Percentiles rank a stretch among this genome's conserved stretches.
Conservation (phyloP, 2,797 vertebrate genomes). For the Mormyrops attenuatus region DNA sequence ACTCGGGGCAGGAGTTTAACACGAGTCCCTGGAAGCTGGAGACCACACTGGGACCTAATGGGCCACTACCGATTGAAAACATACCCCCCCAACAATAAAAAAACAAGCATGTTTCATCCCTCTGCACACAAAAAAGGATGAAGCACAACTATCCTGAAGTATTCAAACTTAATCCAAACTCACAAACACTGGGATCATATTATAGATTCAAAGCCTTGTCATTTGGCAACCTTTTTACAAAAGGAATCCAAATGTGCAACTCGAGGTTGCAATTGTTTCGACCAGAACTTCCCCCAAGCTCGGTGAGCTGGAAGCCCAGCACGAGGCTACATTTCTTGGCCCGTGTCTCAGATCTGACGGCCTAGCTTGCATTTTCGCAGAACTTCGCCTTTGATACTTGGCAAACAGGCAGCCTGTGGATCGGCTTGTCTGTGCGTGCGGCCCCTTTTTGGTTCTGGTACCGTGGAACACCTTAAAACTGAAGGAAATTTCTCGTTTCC, state of each 20-base stretch:
- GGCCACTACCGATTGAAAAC: neutral
- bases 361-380: neutral
- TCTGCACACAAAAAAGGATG: neutral
- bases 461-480: neutral
- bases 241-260: neutral
- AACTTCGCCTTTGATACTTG: neutral
- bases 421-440: neutral
- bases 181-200: conserved; percentile 2
- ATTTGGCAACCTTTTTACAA: neutral
- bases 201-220: neutral
- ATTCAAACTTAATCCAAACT: conserved; percentile 4
- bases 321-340: neutral
- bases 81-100: neutral
- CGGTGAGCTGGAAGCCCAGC: neutral
- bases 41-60: neutral
- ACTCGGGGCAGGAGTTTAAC: neutral
- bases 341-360: neutral
- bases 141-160: neutral
- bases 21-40: neutral
- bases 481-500: neutral
- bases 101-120: neutral
- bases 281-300: neutral
- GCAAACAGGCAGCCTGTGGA: neutral
- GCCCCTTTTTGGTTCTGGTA: neutral
- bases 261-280: neutral